phyloP scores from a whole-genome alignment of 1,140 invertebrate species.

The Drosophila pallidifrons region DNA sequence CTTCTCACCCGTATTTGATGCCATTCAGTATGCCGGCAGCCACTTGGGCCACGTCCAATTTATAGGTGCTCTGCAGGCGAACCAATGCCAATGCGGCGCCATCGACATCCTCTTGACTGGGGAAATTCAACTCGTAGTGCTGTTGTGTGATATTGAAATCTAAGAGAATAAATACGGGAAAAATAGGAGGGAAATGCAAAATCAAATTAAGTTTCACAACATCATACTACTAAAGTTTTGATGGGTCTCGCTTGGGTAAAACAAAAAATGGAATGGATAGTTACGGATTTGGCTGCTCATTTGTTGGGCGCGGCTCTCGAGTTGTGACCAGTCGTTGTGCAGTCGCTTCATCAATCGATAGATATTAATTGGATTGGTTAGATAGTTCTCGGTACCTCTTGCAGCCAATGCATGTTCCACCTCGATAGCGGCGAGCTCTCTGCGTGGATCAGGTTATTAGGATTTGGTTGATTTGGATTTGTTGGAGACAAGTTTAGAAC shows the following conservation, averaged over 20 bases:
- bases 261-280: conserved; percentile 17
- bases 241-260: background rate
- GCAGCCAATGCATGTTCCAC: conserved; percentile 91
- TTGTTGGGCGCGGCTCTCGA: conserved; percentile 79
- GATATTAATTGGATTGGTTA: conserved; percentile 98
- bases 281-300: conserved; percentile 46
- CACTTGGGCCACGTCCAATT: conserved; percentile 94
- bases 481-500: conserved; percentile 35
- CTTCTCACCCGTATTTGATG: conserved; percentile 91
- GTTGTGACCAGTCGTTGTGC: conserved; percentile 94
- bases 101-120: conserved; percentile 94
- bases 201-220: conserved; percentile 4
- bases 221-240: background rate
- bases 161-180: conserved; percentile 7
- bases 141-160: conserved; percentile 85
- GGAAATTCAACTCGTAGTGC: conserved; percentile 91
- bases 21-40: conserved; percentile 95
- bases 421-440: conserved; percentile 89
- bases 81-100: conserved; percentile 97
- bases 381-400: conserved; percentile 91
- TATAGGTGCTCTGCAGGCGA: conserved; percentile 98
- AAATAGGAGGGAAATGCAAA: background rate
- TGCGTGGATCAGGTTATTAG: conserved; percentile 76
- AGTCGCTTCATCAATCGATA: conserved; percentile 97
- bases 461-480: conserved; percentile 24